Percentiles rank a stretch among this genome's conserved stretches.
These are phyloP conservation scores for Butorides virescens DNA, from an alignment of 2,113 vertebrate species.

Conservation along the genomic window DNA sequence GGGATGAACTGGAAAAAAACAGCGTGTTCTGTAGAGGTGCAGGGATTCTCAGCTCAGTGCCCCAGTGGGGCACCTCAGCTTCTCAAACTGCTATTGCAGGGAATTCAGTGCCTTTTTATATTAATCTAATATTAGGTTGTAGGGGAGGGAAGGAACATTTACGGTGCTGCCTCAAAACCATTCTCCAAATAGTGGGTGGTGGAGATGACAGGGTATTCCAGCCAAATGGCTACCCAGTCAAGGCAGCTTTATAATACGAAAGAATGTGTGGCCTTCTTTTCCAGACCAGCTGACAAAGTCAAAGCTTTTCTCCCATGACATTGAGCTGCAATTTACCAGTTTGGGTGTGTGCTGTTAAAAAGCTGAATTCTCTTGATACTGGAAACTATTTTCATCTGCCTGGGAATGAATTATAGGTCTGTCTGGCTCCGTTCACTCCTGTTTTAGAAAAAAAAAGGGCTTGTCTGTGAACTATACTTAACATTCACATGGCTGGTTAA, in stretches of 20 bases:
- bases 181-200: conserved; percentile 1
- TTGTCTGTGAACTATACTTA: conserved; percentile 18
- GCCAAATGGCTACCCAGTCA: conserved; percentile 20
- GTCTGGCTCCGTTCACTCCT: background rate
- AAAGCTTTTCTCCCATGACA: conserved; percentile 29
- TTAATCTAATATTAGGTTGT: conserved; percentile 51
- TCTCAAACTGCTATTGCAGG: background rate
- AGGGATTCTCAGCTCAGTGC: background rate
- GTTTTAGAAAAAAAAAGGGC: conserved; percentile 27
- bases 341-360: conserved; percentile 57
- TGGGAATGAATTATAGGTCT: conserved; percentile 61
- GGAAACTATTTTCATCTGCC: conserved; percentile 51
- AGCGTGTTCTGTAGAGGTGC: background rate
- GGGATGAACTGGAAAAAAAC: background rate
- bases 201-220: conserved; percentile 40
- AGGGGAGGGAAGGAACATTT: background rate
- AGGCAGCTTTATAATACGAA: conserved; percentile 14
- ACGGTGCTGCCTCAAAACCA: conserved; percentile 21
- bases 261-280: background rate
- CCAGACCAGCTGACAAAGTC: background rate
- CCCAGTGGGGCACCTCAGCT: background rate
- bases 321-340: conserved; percentile 13
- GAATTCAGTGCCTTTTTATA: conserved; percentile 16
- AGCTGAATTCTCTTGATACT: conserved; percentile 54
- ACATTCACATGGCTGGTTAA: background rate